Evolutionary conservation across 1,140 invertebrate genomes (phyloP), one percentile per base, ranked within the genome.

Genomic region (Heliconius hermathena): DNA sequence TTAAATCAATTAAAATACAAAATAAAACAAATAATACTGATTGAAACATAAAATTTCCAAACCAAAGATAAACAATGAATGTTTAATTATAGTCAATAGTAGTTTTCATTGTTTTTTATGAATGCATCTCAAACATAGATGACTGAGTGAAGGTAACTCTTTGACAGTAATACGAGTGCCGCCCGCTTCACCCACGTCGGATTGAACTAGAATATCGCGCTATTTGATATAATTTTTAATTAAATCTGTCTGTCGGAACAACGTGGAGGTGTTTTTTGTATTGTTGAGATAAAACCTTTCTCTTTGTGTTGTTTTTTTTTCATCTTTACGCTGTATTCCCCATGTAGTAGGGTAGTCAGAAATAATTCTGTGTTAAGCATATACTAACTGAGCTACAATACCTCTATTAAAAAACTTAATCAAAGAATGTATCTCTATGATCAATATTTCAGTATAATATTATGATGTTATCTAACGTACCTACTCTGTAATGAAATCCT

Each of bases 141-240:
- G 13, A 46, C 41, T 46, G 9, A 29, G 60, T 82, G 74, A 80
- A 80, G 49, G 76, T 80, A 80, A 82, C 76, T 75, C 81, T 82
- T 83, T 84, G 82, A 78, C 83, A 75, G 71, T 66, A 76, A 78
- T 74, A 71, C 73, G 78, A 83, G 60, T 78, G 79, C 83, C 84
- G 79, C 84, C 87, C 85, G 84, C 83, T 85, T 83, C 84, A 82
- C 74, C 77, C 73, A 33, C 73, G 16, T 54, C 9, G 49, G 46
- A 74, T 16, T 52, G 36, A 73, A 73, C 71, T 49, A 46, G n/a
- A 74, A 74, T 22, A 18, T 74, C 46, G 26, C 20, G 16, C n/a
- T 74, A 33, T 74, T 73, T 73, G 22, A 16, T 74, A 11, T 74
- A 74, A 26, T 74, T 74, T 74, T 74, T 54, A 33, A 52, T 49